phyloP scores from a whole-genome alignment of 2,888 invertebrate genomes.

The Drosophila rellima region DNA sequence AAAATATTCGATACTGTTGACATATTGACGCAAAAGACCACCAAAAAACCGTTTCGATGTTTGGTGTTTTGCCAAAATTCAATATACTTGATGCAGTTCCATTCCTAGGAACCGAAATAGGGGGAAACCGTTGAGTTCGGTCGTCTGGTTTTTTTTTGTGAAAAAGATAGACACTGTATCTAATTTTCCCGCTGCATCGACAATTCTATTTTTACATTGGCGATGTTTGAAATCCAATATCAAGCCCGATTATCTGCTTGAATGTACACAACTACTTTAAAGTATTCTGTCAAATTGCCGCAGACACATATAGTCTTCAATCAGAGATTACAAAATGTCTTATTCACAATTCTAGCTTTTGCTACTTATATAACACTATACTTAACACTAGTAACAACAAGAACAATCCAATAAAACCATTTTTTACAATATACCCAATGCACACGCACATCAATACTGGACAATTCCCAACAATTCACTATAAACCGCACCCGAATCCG shows the following conservation, averaged over 20 bases:
- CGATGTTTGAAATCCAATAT: neutral
- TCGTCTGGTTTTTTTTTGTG: no score
- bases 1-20: neutral
- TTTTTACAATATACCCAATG: slow-evolving; percentile 47
- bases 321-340: neutral
- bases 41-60: no score
- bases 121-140: no score
- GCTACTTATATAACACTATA: no score
- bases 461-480: slow-evolving; percentile 8
- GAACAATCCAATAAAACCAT: slow-evolving; percentile 31
- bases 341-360: neutral
- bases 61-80: no score
- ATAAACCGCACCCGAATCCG: slow-evolving; percentile 37
- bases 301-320: neutral
- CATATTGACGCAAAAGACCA: neutral
- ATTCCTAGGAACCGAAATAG: no score
- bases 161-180: no score
- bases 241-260: neutral
- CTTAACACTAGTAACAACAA: slow-evolving; percentile 10
- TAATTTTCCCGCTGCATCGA: neutral
- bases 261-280: neutral
- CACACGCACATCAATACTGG: slow-evolving; percentile 28
- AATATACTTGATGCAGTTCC: no score
- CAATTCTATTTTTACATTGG: no score
- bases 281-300: neutral